Conservation (phyloP, 2,888 invertebrate genomes). For the Rapana venosa region DNA sequence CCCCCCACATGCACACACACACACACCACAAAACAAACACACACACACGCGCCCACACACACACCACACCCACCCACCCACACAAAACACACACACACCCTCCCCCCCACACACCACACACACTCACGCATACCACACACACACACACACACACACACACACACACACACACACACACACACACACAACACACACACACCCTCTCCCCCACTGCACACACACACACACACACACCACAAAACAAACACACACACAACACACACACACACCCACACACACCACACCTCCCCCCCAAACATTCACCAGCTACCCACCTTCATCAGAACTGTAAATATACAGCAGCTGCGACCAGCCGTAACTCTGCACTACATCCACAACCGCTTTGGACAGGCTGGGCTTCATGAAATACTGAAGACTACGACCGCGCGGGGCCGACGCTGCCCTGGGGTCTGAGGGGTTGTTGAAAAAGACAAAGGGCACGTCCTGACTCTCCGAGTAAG, state of each 20-base stretch:
- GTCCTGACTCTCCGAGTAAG: constrained; percentile 60
- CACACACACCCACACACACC: not conserved
- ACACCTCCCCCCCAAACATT: not conserved
- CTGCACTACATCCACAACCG: constrained; percentile 52
- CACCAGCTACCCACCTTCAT: constrained; percentile 48
- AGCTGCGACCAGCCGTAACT: constrained; percentile 52
- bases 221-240: not conserved
- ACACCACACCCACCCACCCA: not conserved
- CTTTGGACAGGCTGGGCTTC: constrained; percentile 52
- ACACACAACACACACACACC: not conserved
- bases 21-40: no score
- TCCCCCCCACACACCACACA: constrained; percentile 4
- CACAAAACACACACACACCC: not conserved
- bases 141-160: not conserved
- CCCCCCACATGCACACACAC: no score
- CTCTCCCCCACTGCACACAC: constrained; percentile 48
- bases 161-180: not conserved
- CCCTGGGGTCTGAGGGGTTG: constrained; percentile 57
- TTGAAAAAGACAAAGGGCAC: constrained; percentile 65
- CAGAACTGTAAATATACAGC: constrained; percentile 52
- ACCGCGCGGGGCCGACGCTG: constrained; percentile 2
- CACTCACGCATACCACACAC: constrained; percentile 4
- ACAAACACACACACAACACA: not conserved
- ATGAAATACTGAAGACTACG: constrained; percentile 50
- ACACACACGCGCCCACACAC: no score